Evolutionary conservation across 2,797 vertebrate species (phyloP), one percentile per base, ranked within the genome.

Genomic region (Sebastes hubbsi): DNA sequence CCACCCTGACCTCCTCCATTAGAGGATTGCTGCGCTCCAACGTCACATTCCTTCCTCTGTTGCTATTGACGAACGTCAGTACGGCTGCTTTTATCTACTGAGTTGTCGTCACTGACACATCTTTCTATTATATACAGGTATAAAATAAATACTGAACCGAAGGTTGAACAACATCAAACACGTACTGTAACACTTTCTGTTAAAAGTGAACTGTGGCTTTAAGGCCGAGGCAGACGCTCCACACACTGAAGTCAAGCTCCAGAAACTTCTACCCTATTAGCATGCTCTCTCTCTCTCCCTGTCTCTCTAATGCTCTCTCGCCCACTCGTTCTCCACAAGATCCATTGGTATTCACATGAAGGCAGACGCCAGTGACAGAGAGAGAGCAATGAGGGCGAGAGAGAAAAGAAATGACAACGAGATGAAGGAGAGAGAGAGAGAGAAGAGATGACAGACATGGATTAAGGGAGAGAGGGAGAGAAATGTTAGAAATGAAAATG

Each of bases 301-400:
- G 30, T 29, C 25, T 49, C n/a, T 58, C 12, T n/a, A 4, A 42
- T 25, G 55, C 77, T 79, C 85, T 34, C 66, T 83, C 72, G 25
- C 81, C 64, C 83, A 76, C 88, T 74, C 32, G 2, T 69, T 72
- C 83, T 70, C 66, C 69, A 66, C 16, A 4, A 55, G 77, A 66
- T 54, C 70, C 78, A 91, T 91, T 90, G 85, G 87, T 90, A 91
- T 91, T 91, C 88, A 90, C 81, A 84, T n/a, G 72, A 30, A 77
- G 78, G 72, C 75, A 72, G 80, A 85, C 68, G 63, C 29, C 77
- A 83, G 72, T 72, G 72, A 89, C 81, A 80, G 46, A 72, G 62
- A 59, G 75, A 10, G 66, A 72, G 72, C 36, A 38, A 42, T 5
- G 36, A 62, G 79, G 38, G 64, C 3, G 54, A 67, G 80, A 67